phyloP scores from a whole-genome alignment of 2,888 invertebrate genomes.

The Tenthredo amoena region DNA sequence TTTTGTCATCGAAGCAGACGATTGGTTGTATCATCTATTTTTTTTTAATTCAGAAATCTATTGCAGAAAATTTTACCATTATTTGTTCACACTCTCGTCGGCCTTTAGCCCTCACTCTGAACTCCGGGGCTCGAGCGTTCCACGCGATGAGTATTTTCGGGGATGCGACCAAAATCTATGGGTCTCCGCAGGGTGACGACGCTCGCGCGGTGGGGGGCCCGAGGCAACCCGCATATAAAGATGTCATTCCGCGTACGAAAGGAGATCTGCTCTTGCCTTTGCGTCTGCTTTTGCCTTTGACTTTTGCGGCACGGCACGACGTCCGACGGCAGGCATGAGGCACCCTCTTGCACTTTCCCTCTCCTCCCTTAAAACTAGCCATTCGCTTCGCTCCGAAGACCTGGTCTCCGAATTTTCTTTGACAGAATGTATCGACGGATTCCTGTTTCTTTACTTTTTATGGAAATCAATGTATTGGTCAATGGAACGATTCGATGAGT shows the following conservation, averaged over 20 bases:
- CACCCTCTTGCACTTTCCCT: background rate
- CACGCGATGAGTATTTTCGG: conserved; percentile 47
- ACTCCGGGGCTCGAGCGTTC: conserved; percentile 29
- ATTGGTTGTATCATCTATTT: background rate
- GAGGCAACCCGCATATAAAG: conserved; percentile 68
- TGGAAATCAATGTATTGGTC: too few species aligned
- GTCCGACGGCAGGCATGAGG: conserved; percentile 35
- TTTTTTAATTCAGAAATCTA: background rate
- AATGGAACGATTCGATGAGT: too few species aligned
- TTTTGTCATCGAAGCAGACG: background rate
- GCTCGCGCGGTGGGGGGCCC: conserved; percentile 72
- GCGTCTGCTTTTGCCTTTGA: conserved; percentile 9
- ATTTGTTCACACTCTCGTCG: background rate
- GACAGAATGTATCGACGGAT: background rate
- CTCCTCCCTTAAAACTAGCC: background rate
- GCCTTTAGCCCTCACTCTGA: background rate
- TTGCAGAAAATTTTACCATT: background rate
- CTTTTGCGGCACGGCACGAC: conserved; percentile 41
- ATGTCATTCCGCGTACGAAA: conserved; percentile 69
- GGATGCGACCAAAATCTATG: conserved; percentile 71
- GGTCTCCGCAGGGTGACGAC: conserved; percentile 75
- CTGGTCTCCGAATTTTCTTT: background rate
- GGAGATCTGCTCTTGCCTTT: conserved; percentile 62
- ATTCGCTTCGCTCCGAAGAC: background rate
- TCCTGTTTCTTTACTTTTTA: too few species aligned